Evolutionary conservation across 2,113 vertebrate genomes (phyloP).

Genomic region (Ranitomeya variabilis): DNA sequence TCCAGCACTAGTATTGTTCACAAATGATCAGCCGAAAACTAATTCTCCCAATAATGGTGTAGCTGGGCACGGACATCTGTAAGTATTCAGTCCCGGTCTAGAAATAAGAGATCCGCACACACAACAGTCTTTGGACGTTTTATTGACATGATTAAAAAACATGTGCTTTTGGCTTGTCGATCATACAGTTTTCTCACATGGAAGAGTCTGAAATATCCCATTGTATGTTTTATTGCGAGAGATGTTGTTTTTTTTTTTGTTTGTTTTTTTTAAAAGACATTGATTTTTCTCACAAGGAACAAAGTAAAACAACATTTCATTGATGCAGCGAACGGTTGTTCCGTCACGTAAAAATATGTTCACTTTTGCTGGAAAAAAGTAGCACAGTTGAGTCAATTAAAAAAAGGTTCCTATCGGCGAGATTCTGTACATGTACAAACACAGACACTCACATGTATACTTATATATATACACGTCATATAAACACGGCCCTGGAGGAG

Average conservation of each 20-base stretch:
- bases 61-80: not conserved
- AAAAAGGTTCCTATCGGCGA: slow-evolving; percentile 70
- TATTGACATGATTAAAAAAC: slow-evolving; percentile 80
- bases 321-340: slow-evolving; percentile 48
- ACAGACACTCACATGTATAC: slow-evolving; percentile 64
- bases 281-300: not conserved
- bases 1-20: no score
- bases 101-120: not conserved
- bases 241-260: slow-evolving; percentile 58
- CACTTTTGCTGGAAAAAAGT: slow-evolving; percentile 63
- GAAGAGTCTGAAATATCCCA: slow-evolving; percentile 67
- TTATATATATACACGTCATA: slow-evolving; percentile 68
- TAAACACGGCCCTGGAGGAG: slow-evolving; percentile 66
- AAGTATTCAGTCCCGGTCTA: not conserved
- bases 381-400: slow-evolving; percentile 64
- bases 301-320: slow-evolving; percentile 1
- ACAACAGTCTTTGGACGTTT: slow-evolving; percentile 59
- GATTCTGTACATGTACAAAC: slow-evolving; percentile 62
- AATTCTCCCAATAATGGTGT: not conserved
- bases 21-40: not conserved
- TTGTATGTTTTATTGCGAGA: slow-evolving; percentile 70
- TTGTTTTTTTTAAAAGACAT: slow-evolving; percentile 27
- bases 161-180: slow-evolving; percentile 73
- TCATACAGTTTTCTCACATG: slow-evolving; percentile 68
- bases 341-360: slow-evolving; percentile 70